A percentile compares a stretch with the other conserved stretches of the same genome.
Conservation (phyloP, 2,113 vertebrate species). For the Periophthalmus modestus region DNA sequence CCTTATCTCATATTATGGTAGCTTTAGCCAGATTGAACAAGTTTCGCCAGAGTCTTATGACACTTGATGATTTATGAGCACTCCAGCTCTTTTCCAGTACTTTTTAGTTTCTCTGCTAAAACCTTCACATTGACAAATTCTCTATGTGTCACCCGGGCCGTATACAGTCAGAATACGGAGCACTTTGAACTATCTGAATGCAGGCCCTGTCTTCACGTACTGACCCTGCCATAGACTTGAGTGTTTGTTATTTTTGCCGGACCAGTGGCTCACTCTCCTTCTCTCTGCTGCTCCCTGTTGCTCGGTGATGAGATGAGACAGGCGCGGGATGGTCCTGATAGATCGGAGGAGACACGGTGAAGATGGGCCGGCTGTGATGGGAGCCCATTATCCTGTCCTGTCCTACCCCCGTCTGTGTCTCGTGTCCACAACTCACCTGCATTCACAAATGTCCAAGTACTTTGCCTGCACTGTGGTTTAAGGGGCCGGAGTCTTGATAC, state of each 20-base stretch:
- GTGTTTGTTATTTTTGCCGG: constrained; percentile 28
- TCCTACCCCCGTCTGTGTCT: constrained; percentile 30
- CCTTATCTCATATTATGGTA: background rate
- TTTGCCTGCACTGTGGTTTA: constrained; percentile 14
- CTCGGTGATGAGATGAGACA: constrained; percentile 56
- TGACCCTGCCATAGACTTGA: constrained; percentile 26
- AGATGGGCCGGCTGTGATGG: constrained; percentile 61
- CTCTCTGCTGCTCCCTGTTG: constrained; percentile 19
- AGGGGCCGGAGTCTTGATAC: background rate
- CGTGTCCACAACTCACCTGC: constrained; percentile 37
- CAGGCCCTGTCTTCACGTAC: constrained; percentile 6
- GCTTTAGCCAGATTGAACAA: background rate
- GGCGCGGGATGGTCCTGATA: constrained; percentile 34
- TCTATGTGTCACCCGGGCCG: background rate
- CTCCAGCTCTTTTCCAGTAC: background rate
- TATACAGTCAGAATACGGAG: constrained; percentile 1
- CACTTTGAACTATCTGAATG: constrained; percentile 35
- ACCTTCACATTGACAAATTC: constrained; percentile 11
- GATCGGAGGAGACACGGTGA: constrained; percentile 53
- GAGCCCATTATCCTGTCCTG: constrained; percentile 48
- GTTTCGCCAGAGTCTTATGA: background rate
- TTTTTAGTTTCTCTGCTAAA: background rate
- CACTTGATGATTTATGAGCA: constrained; percentile 1
- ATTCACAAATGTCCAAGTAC: constrained; percentile 3
- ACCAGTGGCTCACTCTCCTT: constrained; percentile 14